Percentiles rank a stretch among this genome's conserved stretches.
phyloP scores from a whole-genome alignment of 2,888 invertebrate genomes.

The Willowsia nigromaculata region DNA sequence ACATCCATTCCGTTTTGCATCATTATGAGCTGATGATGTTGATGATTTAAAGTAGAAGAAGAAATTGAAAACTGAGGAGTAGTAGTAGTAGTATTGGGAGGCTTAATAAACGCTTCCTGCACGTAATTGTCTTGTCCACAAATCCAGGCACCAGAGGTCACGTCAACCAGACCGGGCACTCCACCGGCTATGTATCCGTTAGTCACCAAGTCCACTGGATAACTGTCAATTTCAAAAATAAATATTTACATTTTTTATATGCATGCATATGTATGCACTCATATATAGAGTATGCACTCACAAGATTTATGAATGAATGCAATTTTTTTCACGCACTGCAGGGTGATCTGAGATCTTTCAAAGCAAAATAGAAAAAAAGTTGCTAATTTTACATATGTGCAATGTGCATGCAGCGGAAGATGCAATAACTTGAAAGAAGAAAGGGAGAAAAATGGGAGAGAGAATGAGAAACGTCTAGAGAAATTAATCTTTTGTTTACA shows the following conservation, averaged over 20 bases:
- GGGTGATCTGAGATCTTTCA: neutral
- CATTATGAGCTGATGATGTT: conserved; percentile 81
- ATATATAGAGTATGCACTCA: neutral
- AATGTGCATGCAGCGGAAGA: neutral
- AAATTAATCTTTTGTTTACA: conserved; percentile 49
- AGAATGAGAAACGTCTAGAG: neutral
- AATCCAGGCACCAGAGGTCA: conserved; percentile 67
- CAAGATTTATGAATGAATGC: conserved; percentile 18
- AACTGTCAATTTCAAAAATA: conserved; percentile 45
- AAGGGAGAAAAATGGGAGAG: neutral
- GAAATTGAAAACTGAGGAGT: conserved; percentile 48
- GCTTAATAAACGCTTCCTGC: conserved; percentile 68
- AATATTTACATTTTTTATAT: neutral
- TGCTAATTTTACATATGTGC: neutral
- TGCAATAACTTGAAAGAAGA: neutral
- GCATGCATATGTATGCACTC: neutral
- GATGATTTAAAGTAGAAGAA: conserved; percentile 45
- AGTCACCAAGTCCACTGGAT: conserved; percentile 68
- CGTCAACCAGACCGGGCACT: conserved; percentile 60
- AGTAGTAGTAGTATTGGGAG: conserved; percentile 51
- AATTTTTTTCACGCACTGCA: conserved; percentile 2
- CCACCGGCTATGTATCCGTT: conserved; percentile 56
- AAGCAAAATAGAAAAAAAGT: neutral
- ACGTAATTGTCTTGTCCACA: conserved; percentile 64
- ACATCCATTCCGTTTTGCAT: conserved; percentile 91